Evolutionary conservation across 2,797 vertebrate species (phyloP).

Genomic region (Lagorchestes hirsutus): DNA sequence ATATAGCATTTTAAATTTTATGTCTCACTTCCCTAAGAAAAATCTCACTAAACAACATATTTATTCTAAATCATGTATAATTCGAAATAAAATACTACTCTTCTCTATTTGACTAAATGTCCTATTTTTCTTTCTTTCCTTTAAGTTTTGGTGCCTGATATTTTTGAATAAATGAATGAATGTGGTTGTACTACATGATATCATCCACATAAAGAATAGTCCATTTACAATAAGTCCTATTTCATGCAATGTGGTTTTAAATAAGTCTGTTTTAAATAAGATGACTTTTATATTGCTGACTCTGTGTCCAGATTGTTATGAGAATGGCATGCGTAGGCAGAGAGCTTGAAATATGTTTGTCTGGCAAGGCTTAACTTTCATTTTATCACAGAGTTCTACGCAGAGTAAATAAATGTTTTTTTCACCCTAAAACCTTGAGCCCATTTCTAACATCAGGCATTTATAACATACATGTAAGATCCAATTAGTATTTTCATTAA

Average conservation of each 20-base stretch:
- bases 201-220: conserved; percentile 12
- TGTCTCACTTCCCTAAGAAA: background rate
- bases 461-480: background rate
- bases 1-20: background rate
- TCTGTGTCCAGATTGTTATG: conserved; percentile 46
- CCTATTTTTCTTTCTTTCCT: conserved; percentile 37
- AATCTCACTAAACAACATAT: conserved; percentile 46
- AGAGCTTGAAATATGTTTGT: conserved; percentile 45
- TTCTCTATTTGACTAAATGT: conserved; percentile 15
- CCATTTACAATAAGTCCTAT: conserved; percentile 44
- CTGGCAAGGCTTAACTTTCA: conserved; percentile 43
- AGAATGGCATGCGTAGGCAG: conserved; percentile 5
- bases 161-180: conserved; percentile 47
- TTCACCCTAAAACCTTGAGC: background rate
- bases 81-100: conserved; percentile 33
- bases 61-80: conserved; percentile 27
- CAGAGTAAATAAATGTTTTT: background rate
- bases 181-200: conserved; percentile 41
- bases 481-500: background rate
- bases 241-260: conserved; percentile 23
- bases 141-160: conserved; percentile 6
- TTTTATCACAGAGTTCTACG: conserved; percentile 35
- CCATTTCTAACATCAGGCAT: background rate
- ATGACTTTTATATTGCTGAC: conserved; percentile 54
- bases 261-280: conserved; percentile 61